These are phyloP conservation scores for Oscheius onirici DNA, from an alignment of 2,888 invertebrate species.

Conservation along the genomic window DNA sequence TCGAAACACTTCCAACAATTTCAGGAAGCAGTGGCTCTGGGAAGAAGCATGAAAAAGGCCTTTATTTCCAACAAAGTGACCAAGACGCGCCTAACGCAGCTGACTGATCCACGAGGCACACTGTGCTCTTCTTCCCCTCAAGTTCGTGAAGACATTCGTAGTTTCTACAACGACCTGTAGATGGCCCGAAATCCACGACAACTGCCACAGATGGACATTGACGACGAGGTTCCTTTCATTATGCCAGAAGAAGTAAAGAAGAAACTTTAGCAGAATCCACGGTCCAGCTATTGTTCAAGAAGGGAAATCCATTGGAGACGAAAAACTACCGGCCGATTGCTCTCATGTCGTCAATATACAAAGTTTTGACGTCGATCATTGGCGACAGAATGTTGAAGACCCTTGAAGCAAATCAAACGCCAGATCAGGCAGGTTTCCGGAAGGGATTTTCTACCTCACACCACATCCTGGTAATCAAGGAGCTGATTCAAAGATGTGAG, in stretches of 20 bases:
- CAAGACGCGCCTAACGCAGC: too few relatives aligned
- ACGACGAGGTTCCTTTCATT: neutral
- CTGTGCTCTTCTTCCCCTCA: too few relatives aligned
- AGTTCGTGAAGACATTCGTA: too few relatives aligned
- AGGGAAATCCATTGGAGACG: constrained; percentile 26
- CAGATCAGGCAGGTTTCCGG: neutral
- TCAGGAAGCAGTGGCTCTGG: too few relatives aligned
- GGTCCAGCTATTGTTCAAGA: constrained; percentile 34
- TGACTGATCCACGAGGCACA: too few relatives aligned
- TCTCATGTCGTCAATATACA: constrained; percentile 29
- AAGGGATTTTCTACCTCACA: constrained; percentile 22
- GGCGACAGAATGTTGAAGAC: neutral
- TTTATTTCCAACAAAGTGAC: too few relatives aligned
- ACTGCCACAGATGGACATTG: neutral
- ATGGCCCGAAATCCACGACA: too few relatives aligned
- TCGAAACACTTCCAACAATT: too few relatives aligned
- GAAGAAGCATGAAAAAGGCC: too few relatives aligned
- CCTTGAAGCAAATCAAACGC: neutral
- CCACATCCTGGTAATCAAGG: constrained; percentile 12
- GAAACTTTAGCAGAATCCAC: neutral
- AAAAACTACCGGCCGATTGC: constrained; percentile 37
- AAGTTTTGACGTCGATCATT: neutral
- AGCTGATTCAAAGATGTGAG: neutral
- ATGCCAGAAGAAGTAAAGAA: too few relatives aligned
- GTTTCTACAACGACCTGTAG: too few relatives aligned